These are phyloP conservation scores for Syrphus vitripennis DNA, from an alignment of 2,888 invertebrate species.

Conservation along the genomic window DNA sequence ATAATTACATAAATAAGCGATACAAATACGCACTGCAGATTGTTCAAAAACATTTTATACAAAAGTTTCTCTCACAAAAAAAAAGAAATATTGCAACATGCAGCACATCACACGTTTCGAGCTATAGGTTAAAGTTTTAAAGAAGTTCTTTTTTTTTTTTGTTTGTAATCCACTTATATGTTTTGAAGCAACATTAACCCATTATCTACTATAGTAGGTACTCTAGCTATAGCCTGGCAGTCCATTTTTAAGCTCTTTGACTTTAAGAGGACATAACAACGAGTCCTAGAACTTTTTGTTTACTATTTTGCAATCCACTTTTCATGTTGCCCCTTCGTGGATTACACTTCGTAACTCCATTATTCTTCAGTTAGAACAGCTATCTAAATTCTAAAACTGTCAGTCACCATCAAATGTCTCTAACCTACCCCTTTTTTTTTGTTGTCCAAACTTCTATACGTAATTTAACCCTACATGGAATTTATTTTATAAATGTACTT, in stretches of 20 bases:
- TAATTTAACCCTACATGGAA: constrained; percentile 42
- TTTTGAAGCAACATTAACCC: constrained; percentile 71
- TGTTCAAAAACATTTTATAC: not conserved
- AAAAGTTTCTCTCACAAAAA: not conserved
- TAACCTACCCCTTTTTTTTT: constrained; percentile 42
- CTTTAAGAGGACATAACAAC: constrained; percentile 64
- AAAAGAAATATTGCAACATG: constrained; percentile 26
- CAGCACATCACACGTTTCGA: constrained; percentile 34
- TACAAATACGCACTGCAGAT: not conserved
- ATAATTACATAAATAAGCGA: too few species aligned
- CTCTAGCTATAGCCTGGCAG: constrained; percentile 1
- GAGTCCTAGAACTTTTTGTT: constrained; percentile 32
- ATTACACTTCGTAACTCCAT: constrained; percentile 64
- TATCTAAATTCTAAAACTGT: constrained; percentile 51
- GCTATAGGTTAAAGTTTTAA: constrained; percentile 62
- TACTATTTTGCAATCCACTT: constrained; percentile 62
- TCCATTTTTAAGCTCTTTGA: constrained; percentile 69
- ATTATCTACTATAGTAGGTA: constrained; percentile 26
- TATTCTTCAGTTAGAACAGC: constrained; percentile 30
- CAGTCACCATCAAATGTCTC: constrained; percentile 56
- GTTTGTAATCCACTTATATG: constrained; percentile 66
- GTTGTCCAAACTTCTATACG: constrained; percentile 18
- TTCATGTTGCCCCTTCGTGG: constrained; percentile 59
- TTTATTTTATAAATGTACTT: constrained; percentile 11
- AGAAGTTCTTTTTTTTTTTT: constrained; percentile 29